Base-by-base conservation (phyloP, 2,797 vertebrate species). In the Acipenser transmontanus region DNA sequence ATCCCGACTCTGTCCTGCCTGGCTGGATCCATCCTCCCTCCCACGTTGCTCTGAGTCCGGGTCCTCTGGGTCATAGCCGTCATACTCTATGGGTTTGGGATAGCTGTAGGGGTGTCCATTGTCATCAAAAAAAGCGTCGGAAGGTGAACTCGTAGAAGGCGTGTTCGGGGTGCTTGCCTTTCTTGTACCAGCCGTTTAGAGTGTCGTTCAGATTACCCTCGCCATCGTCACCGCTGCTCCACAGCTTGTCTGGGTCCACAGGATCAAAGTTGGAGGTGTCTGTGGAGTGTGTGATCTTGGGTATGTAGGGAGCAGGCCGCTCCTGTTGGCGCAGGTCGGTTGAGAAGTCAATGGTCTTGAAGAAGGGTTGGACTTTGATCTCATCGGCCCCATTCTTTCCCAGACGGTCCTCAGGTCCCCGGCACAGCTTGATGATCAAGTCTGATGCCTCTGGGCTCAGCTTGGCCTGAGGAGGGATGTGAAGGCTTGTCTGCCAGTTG, bases 231-330 rank as follows among this genome's bases (percentile, higher is more conserved):
- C 94, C 90, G 66, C 91, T 93, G 76, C 90, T 98, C 93, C 97
- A 94, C 73, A 98, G 82, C 74, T 98, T 98, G 69, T 97, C 95
- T 0, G 96, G 96, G 84, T 99, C 95, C 72, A 99, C 96, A 0
- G 96, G 95, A 84, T 99, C 97, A 6, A 99, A 99, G 88, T 99
- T 98, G 60, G 97, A 99, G 0, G 96, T 99, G 84, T 99, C 96
- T 0, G 94, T 99, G 69, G 93, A 93, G 81, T 99, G 96, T 2
- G 95, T 88, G 69, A 99, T 98, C 82, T 93, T 98, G 77, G 97
- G 97, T 74, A 97, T 86, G 80, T 98, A 95, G 7, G 94, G 94
- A 20, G 95, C 96, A 67, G 82, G 86, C 59, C 95, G 88, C 7
- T 91, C 92, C 20, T 93, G 92, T 60, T 96, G 92, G 57, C 95